phyloP scores from a whole-genome alignment of 1,140 invertebrate species.

The Procambarus virginalis region DNA sequence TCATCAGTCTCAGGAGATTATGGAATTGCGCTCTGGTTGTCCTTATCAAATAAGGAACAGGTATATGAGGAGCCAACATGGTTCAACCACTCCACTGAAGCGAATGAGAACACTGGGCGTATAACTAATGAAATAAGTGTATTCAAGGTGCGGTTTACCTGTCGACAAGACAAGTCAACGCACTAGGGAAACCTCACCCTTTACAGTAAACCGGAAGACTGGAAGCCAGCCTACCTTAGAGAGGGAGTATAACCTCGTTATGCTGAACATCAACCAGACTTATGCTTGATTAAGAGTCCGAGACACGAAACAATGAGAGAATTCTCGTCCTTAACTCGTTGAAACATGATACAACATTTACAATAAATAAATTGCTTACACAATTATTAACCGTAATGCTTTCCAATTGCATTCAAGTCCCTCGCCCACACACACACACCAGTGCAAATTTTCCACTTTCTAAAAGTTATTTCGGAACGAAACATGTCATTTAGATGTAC shows the following conservation, averaged over 20 bases:
- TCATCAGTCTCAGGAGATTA: no score
- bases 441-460: not conserved
- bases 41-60: no score
- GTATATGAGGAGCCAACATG: no score
- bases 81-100: not conserved
- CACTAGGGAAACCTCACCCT: not conserved
- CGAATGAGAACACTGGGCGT: not conserved
- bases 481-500: not conserved
- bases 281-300: no score
- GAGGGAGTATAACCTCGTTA: not conserved
- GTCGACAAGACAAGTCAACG: not conserved
- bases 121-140: not conserved
- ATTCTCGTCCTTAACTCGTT: no score
- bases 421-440: not conserved
- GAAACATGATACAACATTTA: not conserved
- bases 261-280: not conserved
- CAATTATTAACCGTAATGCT: not conserved
- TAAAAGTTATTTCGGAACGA: not conserved
- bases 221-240: not conserved
- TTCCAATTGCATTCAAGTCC: not conserved
- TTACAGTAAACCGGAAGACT: slow-evolving; percentile 9
- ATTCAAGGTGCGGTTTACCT: not conserved
- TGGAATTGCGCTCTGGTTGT: no score
- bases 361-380: not conserved
- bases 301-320: no score